Evolutionary conservation across 1,140 invertebrate genomes (phyloP).

Genomic region (Tyrophagus putrescentiae): DNA sequence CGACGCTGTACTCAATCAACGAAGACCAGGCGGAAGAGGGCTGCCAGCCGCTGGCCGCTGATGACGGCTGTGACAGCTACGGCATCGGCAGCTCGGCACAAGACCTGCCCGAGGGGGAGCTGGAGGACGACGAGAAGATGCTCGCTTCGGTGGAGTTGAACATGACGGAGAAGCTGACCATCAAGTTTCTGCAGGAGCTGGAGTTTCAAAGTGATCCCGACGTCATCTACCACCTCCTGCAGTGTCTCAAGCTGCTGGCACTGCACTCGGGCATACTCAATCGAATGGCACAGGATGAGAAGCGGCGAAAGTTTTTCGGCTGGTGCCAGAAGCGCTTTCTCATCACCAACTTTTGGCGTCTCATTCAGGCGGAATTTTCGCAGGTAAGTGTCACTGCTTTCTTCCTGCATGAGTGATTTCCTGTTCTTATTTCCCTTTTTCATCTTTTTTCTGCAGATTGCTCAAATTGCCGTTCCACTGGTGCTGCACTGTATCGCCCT

Average conservation of each 20-base stretch:
- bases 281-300: slow-evolving; percentile 67
- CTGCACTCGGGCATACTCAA: slow-evolving; percentile 82
- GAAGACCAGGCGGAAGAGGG: neutral
- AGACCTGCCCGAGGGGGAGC: neutral
- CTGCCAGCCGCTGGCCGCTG: neutral
- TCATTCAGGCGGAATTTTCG: slow-evolving; percentile 78
- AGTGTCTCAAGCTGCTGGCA: slow-evolving; percentile 76
- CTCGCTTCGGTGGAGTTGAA: slow-evolving; percentile 42
- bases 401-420: too few species aligned
- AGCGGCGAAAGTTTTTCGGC: slow-evolving; percentile 68
- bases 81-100: too few species aligned
- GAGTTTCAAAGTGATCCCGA: slow-evolving; percentile 61
- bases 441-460: too few species aligned
- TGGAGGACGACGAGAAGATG: neutral
- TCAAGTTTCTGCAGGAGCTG: slow-evolving; percentile 72
- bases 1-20: neutral
- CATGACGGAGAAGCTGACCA: slow-evolving; percentile 76
- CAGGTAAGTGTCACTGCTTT: too few species aligned
- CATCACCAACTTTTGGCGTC: slow-evolving; percentile 84
- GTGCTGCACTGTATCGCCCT: slow-evolving; percentile 86
- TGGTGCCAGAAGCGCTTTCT: slow-evolving; percentile 93
- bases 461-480: slow-evolving; percentile 71
- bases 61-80: too few species aligned
- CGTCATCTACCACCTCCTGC: slow-evolving; percentile 79
- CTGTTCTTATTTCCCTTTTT: too few species aligned